Evolutionary conservation across 2,888 invertebrate genomes (phyloP), one percentile per base, ranked within the genome.

Genomic region (Cheilosia grossa): DNA sequence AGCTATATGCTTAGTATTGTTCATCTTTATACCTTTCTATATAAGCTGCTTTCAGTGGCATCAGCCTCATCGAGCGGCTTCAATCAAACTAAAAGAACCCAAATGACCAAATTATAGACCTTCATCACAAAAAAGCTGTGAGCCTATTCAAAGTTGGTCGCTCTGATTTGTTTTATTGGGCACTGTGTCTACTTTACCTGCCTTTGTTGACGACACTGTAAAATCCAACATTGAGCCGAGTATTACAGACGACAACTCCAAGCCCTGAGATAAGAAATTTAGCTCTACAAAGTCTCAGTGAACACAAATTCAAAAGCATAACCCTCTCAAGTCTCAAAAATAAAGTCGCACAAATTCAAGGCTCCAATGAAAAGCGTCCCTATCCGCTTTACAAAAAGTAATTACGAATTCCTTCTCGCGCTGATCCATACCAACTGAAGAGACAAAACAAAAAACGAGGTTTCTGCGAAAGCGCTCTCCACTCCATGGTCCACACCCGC

Each of bases 311-410:
- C 4, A 44, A 49, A 67, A 47, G 54, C 27, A 27, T 27, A 27
- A 27, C 27, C 27, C 27, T 27, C 27, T 27, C 42, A 42, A 54
- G 13, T 24, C 66, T 59, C 56, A 69, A 80, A 80, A 70, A 69
- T 73, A 27, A 1, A 49, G 21, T 53, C 73, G 47, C 72, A 81
- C 81, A 85, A 85, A 85, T 85, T 77, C 81, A 85, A 72, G 51
- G 15, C 63, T 77, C 37, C 37, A 80, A 77, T 51, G 74, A 64
- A 80, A 64, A 66, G 64, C 66, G 70, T 77, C 72, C 37, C 44
- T 67, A 72, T 81, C 85, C 59, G 81, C 77, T 81, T 85, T 67
- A 72, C 72, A 61, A 77, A 64, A 85, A 81, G 81, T 85, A 85
- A 85, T 85, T 81, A 85, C 85, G 49, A 75, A 77, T 75, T 80